phyloP scores from a whole-genome alignment of 2,113 vertebrate genomes.

The Pituophis catenifer region DNA sequence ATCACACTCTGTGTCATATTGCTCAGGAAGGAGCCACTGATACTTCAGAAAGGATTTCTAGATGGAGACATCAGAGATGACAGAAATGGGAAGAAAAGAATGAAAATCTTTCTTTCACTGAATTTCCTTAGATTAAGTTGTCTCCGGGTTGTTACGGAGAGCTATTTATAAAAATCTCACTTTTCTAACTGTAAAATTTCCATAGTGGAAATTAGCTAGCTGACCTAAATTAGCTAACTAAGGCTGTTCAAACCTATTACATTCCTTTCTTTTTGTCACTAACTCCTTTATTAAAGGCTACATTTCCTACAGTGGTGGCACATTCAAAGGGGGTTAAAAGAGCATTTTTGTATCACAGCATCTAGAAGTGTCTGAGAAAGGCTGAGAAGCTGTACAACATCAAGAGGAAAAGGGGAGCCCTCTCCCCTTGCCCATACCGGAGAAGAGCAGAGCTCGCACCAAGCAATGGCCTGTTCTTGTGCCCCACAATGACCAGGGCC shows the following conservation, averaged over 20 bases:
- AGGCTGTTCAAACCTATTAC: not conserved
- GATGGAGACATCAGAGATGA: not conserved
- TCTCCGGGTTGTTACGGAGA: not conserved
- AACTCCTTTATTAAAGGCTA: conserved; percentile 75
- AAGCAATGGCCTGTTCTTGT: not conserved
- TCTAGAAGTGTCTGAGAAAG: too few relatives aligned
- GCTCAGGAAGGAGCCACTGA: not conserved
- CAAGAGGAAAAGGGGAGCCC: conserved; percentile 51
- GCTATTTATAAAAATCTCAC: not conserved
- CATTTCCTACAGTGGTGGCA: conserved; percentile 68
- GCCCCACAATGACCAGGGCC: not conserved
- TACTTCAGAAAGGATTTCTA: not conserved
- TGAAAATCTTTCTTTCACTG: not conserved
- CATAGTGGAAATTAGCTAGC: not conserved
- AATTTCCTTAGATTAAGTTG: not conserved
- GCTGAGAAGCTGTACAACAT: conserved; percentile 5
- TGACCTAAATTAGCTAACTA: not conserved
- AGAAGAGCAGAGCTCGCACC: conserved; percentile 27
- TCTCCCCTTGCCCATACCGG: not conserved
- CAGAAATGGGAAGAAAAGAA: not conserved
- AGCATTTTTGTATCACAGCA: conserved; percentile 27
- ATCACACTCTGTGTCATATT: not conserved
- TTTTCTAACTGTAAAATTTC: not conserved
- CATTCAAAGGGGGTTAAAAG: conserved; percentile 61
- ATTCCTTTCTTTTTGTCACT: conserved; percentile 38